Conservation (phyloP, 2,113 vertebrate species). For the Tetrax tetrax region DNA sequence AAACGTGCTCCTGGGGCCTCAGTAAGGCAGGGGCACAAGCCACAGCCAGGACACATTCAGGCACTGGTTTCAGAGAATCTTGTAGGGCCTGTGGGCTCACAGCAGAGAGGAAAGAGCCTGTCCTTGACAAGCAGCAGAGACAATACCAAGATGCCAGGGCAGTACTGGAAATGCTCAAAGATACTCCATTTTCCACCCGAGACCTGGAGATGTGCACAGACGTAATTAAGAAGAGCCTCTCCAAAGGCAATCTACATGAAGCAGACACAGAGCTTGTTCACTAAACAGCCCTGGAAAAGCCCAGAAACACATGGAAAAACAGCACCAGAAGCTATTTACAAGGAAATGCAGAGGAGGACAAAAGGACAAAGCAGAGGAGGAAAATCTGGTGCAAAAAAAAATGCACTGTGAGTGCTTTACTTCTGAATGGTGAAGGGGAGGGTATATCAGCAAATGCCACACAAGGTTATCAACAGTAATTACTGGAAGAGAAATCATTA, state of each 20-base stretch:
- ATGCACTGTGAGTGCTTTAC: neutral
- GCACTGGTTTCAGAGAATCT: neutral
- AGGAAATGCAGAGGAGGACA: slow-evolving; percentile 50
- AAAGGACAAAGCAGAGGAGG: slow-evolving; percentile 65
- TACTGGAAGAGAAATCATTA: neutral
- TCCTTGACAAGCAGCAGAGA: neutral
- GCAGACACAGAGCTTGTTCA: neutral
- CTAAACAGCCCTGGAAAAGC: neutral
- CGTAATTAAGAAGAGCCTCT: neutral
- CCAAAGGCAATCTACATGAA: neutral
- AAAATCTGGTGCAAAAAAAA: neutral
- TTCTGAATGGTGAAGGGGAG: neutral
- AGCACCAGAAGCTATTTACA: slow-evolving; percentile 50
- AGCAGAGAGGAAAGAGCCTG: neutral
- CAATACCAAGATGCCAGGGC: neutral
- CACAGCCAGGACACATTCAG: neutral
- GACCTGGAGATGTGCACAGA: neutral
- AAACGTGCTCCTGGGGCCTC: neutral
- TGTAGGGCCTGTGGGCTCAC: neutral
- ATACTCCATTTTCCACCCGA: neutral
- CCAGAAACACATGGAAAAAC: slow-evolving; percentile 26
- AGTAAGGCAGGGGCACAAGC: neutral
- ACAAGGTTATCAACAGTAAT: neutral
- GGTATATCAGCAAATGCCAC: neutral
- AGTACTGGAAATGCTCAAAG: neutral